phyloP scores from a whole-genome alignment of 2,113 vertebrate genomes.

The Petrocephalus zakoni region DNA sequence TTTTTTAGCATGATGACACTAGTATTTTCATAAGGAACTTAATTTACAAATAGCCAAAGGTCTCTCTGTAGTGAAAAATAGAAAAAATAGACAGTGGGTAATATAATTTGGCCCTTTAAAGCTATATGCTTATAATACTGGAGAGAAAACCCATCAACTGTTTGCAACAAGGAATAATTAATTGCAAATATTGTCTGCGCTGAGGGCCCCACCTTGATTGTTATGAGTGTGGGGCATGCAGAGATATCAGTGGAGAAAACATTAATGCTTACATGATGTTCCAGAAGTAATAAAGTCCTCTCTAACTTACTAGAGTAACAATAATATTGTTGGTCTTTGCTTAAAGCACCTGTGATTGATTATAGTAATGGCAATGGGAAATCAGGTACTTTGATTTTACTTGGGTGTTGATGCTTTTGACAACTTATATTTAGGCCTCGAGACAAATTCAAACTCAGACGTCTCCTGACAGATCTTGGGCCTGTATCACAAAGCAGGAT shows the following conservation, averaged over 20 bases:
- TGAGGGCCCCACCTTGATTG: not conserved
- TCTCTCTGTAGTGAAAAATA: constrained; percentile 33
- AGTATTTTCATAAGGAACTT: constrained; percentile 57
- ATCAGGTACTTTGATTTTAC: not conserved
- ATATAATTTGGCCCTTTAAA: constrained; percentile 59
- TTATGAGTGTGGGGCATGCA: not conserved
- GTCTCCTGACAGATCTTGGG: not conserved
- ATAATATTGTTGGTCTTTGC: not conserved
- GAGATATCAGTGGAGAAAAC: not conserved
- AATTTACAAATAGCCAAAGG: constrained; percentile 61
- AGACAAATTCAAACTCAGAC: not conserved
- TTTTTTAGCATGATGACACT: constrained; percentile 63
- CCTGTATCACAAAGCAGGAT: not conserved
- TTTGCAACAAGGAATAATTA: constrained; percentile 59
- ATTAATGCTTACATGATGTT: not conserved
- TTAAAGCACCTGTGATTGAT: not conserved
- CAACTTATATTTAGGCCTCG: not conserved
- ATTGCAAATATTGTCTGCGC: constrained; percentile 36
- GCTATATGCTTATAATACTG: constrained; percentile 60
- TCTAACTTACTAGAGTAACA: not conserved
- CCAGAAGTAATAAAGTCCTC: not conserved
- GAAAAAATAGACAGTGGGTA: constrained; percentile 35
- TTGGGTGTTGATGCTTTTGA: not conserved
- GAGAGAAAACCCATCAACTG: constrained; percentile 72
- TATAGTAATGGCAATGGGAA: not conserved